A percentile compares a stretch with the other conserved stretches of the same genome.
Evolutionary conservation across 2,797 vertebrate genomes (phyloP).

Genomic region (Oophaga sylvatica): DNA sequence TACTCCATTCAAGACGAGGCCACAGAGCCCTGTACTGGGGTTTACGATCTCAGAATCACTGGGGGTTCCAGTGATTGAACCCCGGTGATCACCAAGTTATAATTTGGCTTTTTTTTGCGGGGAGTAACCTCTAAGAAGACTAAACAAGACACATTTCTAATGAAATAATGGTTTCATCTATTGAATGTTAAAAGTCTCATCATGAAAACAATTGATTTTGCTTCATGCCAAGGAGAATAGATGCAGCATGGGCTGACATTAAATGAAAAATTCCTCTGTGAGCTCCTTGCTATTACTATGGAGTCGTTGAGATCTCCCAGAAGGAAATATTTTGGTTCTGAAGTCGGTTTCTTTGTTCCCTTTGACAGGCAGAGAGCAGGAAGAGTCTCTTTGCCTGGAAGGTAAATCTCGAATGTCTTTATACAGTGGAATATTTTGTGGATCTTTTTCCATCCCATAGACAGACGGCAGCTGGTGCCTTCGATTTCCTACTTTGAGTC

Average conservation of each 20-base stretch:
- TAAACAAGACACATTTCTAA: background rate
- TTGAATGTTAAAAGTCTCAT: background rate
- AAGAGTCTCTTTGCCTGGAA: background rate
- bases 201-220: background rate
- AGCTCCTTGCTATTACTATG: conserved; percentile 38
- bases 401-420: conserved; percentile 3
- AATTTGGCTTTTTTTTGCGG: too few species aligned
- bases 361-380: background rate
- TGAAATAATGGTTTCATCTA: background rate
- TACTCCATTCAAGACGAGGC: too few species aligned
- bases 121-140: background rate
- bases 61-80: too few species aligned
- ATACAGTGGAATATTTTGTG: conserved; percentile 62
- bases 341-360: conserved; percentile 20
- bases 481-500: conserved; percentile 66
- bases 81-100: too few species aligned
- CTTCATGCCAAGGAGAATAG: background rate
- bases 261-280: conserved; percentile 91
- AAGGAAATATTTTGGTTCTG: conserved; percentile 2
- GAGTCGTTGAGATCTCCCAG: background rate
- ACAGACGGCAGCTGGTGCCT: conserved; percentile 63
- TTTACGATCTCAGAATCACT: too few species aligned
- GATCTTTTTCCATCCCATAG: conserved; percentile 69
- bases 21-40: too few species aligned
- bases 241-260: conserved; percentile 61